phyloP scores from a whole-genome alignment of 2,113 vertebrate species.

The Pygoscelis antarcticus region DNA sequence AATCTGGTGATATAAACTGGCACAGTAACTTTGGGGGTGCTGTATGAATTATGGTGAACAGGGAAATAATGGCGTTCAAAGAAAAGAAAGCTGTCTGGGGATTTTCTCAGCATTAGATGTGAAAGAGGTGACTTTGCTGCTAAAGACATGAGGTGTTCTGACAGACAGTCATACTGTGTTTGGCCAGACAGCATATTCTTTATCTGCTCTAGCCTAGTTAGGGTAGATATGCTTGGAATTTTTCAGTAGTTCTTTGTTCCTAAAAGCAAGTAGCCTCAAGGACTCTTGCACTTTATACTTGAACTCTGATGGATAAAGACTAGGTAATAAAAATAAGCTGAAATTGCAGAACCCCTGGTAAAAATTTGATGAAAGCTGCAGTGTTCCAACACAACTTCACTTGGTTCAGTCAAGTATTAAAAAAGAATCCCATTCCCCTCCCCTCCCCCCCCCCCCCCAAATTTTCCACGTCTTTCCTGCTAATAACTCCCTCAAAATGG shows the following conservation, averaged over 20 bases:
- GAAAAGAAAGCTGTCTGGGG: neutral
- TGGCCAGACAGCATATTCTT: conserved; percentile 12
- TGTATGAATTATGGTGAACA: neutral
- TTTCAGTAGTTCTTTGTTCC: conserved; percentile 31
- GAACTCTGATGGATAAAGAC: conserved; percentile 12
- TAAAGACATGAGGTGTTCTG: conserved; percentile 1
- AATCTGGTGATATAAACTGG: neutral
- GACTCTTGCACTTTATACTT: neutral
- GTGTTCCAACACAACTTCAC: neutral
- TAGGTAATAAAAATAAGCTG: conserved; percentile 18
- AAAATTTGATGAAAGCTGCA: conserved; percentile 34
- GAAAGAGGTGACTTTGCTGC: conserved; percentile 15
- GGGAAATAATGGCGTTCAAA: neutral
- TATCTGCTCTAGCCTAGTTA: neutral
- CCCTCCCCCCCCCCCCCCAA: neutral
- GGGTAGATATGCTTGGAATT: conserved; percentile 4
- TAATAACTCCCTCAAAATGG: neutral
- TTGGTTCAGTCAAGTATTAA: neutral
- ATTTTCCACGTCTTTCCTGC: neutral
- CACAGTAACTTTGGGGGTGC: neutral
- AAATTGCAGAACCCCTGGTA: conserved; percentile 5
- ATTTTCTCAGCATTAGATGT: neutral
- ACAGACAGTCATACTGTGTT: conserved; percentile 16
- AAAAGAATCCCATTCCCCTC: neutral
- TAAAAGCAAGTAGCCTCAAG: conserved; percentile 28